These are phyloP conservation scores for Lasioglossum leucozonium DNA, from an alignment of 2,888 invertebrate species.

Conservation along the genomic window DNA sequence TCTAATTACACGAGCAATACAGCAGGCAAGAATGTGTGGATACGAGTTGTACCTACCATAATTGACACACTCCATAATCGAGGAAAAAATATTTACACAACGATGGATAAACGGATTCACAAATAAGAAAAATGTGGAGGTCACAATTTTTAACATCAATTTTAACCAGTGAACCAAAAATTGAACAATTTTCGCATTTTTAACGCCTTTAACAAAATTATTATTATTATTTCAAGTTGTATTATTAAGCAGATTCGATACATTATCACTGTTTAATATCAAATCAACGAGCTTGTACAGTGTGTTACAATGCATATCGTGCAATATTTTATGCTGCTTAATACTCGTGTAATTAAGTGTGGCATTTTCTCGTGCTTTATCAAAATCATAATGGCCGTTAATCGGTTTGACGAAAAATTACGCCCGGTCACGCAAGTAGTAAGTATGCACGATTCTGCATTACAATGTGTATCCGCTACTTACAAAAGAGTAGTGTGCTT, in stretches of 20 bases:
- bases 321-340: slow-evolving; percentile 22
- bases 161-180: no score
- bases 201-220: background rate
- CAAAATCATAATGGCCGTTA: slow-evolving; percentile 20
- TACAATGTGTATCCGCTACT: background rate
- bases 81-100: background rate
- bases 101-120: background rate
- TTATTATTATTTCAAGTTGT: background rate
- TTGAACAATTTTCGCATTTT: background rate
- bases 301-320: slow-evolving; percentile 17
- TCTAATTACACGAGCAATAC: slow-evolving; percentile 33
- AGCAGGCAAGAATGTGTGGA: background rate
- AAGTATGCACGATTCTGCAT: background rate
- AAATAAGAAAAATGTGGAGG: background rate
- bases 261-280: background rate
- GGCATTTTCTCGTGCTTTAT: slow-evolving; percentile 31
- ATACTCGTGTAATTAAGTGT: slow-evolving; percentile 26
- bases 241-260: background rate
- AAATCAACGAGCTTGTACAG: background rate
- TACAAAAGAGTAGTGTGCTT: background rate
- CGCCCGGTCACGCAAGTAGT: slow-evolving; percentile 18
- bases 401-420: slow-evolving; percentile 29
- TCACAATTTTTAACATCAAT: background rate
- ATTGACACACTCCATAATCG: background rate
- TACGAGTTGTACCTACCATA: background rate